Percentiles rank a stretch among this genome's conserved stretches.
phyloP scores from a whole-genome alignment of 1,140 invertebrate species.

The Pentalonia nigronervosa region DNA sequence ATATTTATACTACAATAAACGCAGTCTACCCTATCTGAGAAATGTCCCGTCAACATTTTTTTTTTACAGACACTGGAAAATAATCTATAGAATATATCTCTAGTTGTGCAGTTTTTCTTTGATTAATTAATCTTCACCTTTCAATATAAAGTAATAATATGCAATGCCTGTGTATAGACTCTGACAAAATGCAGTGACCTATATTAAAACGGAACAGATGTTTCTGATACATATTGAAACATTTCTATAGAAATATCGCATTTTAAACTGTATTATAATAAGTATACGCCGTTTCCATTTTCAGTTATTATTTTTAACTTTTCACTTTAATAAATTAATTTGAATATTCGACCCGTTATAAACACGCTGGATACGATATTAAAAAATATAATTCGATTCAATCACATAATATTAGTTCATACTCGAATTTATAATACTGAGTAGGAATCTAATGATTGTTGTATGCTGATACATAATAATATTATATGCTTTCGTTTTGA shows the following conservation, averaged over 20 bases:
- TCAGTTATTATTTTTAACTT: neutral
- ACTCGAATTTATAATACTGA: no score
- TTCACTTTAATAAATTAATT: neutral
- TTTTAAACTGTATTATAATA: neutral
- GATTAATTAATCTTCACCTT: neutral
- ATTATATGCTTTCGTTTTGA: neutral
- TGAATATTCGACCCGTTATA: neutral
- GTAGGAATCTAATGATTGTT: no score
- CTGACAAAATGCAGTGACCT: neutral
- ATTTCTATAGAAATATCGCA: neutral
- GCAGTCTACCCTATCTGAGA: neutral
- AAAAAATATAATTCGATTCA: neutral
- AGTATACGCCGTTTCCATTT: neutral
- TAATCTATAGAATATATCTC: neutral
- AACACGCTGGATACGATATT: neutral
- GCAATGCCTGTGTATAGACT: neutral
- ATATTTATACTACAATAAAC: neutral
- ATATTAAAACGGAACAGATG: constrained; percentile 9
- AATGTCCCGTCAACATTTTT: neutral
- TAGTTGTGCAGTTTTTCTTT: neutral
- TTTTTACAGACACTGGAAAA: neutral
- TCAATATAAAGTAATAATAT: neutral
- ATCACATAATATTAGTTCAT: neutral
- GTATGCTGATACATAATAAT: no score
- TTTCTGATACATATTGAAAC: neutral